phyloP scores from a whole-genome alignment of 2,888 invertebrate genomes.

The Agrochola lota region DNA sequence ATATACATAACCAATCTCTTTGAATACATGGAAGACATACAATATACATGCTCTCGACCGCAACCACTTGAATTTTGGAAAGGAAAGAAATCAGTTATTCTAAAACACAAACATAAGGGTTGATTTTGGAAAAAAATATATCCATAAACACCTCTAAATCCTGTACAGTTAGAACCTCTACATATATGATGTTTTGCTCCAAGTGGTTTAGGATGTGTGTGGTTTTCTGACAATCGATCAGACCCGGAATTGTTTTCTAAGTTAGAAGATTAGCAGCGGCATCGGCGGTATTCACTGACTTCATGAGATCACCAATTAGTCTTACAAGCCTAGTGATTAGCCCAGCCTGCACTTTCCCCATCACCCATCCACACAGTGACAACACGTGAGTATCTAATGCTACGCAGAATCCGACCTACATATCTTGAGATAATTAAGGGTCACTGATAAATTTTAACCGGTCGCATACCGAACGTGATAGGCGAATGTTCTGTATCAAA shows the following conservation, averaged over 20 bases:
- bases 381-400: slow-evolving; percentile 35
- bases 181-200: neutral
- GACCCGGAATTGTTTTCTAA: neutral
- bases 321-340: neutral
- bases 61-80: neutral
- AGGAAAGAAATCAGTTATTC: neutral
- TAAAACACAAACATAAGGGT: neutral
- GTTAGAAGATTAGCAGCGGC: neutral
- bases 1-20: slow-evolving; percentile 1
- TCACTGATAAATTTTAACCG: slow-evolving; percentile 57
- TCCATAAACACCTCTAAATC: neutral
- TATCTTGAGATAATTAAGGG: slow-evolving; percentile 58
- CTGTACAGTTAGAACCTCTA: neutral
- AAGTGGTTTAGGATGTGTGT: neutral
- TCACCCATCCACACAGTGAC: slow-evolving; percentile 3
- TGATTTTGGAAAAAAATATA: neutral
- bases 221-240: neutral
- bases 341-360: slow-evolving; percentile 18
- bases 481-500: slow-evolving; percentile 29
- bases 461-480: slow-evolving; percentile 54
- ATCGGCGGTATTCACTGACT: neutral
- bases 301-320: slow-evolving; percentile 9
- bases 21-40: neutral
- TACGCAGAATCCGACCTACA: slow-evolving; percentile 47
- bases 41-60: neutral